Evolutionary conservation across 2,113 vertebrate genomes (phyloP).

Genomic region (Circaetus gallicus): DNA sequence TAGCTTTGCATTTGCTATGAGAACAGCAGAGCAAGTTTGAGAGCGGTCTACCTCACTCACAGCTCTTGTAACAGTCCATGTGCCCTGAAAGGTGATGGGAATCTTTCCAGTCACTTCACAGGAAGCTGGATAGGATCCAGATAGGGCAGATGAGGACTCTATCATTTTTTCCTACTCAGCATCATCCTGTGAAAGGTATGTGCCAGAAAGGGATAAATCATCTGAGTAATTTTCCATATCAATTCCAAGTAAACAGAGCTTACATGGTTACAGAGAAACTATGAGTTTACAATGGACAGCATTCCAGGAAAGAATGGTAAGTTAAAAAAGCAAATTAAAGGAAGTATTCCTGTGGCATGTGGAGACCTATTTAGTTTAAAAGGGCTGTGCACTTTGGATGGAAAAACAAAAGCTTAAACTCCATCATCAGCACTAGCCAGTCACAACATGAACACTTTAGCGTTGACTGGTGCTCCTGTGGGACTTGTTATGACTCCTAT

Average conservation of each 20-base stretch:
- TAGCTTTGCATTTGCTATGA: not conserved
- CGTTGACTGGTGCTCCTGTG: not conserved
- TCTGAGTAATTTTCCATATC: not conserved
- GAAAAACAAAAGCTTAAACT: not conserved
- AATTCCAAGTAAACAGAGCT: not conserved
- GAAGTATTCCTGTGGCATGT: not conserved
- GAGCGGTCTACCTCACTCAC: not conserved
- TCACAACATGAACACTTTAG: not conserved
- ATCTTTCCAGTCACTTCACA: not conserved
- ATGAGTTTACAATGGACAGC: not conserved
- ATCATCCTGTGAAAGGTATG: not conserved
- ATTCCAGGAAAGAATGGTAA: not conserved
- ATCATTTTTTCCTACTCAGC: not conserved
- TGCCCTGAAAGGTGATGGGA: not conserved
- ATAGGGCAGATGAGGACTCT: not conserved
- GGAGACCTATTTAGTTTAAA: not conserved
- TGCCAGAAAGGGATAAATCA: not conserved
- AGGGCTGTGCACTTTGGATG: not conserved
- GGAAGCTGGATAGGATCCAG: not conserved
- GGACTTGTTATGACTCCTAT: not conserved
- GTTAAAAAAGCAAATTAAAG: not conserved
- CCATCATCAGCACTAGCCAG: not conserved
- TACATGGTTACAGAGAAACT: not conserved
- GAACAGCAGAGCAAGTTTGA: not conserved
- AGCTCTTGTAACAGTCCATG: not conserved